Evolutionary conservation across 2,797 vertebrate species (phyloP).

Genomic region (Labroides dimidiatus): DNA sequence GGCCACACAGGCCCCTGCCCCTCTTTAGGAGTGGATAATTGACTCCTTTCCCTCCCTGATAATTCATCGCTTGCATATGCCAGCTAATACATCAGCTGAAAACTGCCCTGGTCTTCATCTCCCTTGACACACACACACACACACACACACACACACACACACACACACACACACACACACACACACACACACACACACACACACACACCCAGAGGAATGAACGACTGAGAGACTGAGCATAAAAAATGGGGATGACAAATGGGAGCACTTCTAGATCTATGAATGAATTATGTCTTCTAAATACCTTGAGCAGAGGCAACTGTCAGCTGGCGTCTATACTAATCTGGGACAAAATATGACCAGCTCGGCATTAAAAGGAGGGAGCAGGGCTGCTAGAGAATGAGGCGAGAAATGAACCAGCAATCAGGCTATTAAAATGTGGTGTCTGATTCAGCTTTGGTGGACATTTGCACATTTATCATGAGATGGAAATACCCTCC

Average conservation of each 20-base stretch:
- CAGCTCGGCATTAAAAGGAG: slow-evolving; percentile 89
- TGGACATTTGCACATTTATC: slow-evolving; percentile 89
- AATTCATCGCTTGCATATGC: slow-evolving; percentile 94
- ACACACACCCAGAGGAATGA: slow-evolving; percentile 79
- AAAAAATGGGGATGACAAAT: slow-evolving; percentile 91
- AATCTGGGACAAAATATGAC: slow-evolving; percentile 97
- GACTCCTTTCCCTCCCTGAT: slow-evolving; percentile 99
- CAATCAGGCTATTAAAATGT: slow-evolving; percentile 92
- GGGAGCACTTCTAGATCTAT: slow-evolving; percentile 93
- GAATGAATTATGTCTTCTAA: slow-evolving; percentile 98
- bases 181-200: slow-evolving; percentile 27
- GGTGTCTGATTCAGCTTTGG: slow-evolving; percentile 84
- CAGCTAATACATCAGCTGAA: slow-evolving; percentile 95
- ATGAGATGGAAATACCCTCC: slow-evolving; percentile 71
- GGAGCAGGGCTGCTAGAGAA: slow-evolving; percentile 74
- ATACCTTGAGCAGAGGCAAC: slow-evolving; percentile 95
- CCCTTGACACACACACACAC: slow-evolving; percentile 61
- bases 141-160: slow-evolving; percentile 61
- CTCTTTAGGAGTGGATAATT: slow-evolving; percentile 97
- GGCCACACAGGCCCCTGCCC: slow-evolving; percentile 88
- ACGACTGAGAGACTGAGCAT: slow-evolving; percentile 68
- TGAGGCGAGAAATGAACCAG: slow-evolving; percentile 91
- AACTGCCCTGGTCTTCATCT: slow-evolving; percentile 81
- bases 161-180: slow-evolving; percentile 68
- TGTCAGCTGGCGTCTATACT: slow-evolving; percentile 92